These are phyloP conservation scores for Neoarius graeffei DNA, from an alignment of 2,113 vertebrate genomes.

Conservation along the genomic window DNA sequence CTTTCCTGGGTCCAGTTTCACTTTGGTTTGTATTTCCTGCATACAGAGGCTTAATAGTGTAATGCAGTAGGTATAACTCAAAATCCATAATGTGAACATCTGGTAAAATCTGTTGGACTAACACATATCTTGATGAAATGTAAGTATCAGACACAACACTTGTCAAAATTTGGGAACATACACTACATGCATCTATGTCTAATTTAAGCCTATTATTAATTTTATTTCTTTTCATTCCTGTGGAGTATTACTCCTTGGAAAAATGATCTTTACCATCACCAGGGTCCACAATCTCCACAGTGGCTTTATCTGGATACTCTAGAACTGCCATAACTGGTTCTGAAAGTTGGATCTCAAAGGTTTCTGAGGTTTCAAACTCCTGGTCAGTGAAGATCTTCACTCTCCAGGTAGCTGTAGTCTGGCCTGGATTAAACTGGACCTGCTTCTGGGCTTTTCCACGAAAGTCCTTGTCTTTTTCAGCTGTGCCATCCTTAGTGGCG, in stretches of 20 bases:
- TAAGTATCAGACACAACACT: background rate
- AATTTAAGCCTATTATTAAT: background rate
- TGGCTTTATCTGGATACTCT: conserved; percentile 76
- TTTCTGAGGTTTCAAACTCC: conserved; percentile 82
- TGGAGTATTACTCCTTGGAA: background rate
- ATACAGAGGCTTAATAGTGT: no score
- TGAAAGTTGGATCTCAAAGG: conserved; percentile 82
- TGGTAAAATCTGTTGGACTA: no score
- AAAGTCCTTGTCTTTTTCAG: conserved; percentile 82
- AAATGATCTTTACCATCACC: conserved; percentile 74
- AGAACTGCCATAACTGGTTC: conserved; percentile 82
- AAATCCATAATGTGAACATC: no score
- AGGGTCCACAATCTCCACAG: conserved; percentile 83
- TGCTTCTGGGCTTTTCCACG: conserved; percentile 80
- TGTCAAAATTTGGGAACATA: background rate
- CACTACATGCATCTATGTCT: background rate
- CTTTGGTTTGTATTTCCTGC: no score
- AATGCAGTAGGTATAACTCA: no score
- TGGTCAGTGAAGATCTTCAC: conserved; percentile 82
- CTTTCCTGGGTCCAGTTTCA: no score
- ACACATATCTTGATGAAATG: background rate
- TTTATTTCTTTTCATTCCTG: background rate
- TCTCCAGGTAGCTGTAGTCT: conserved; percentile 78
- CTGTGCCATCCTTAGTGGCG: conserved; percentile 80
- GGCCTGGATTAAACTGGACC: conserved; percentile 84